Conservation (phyloP, 2,888 invertebrate species). For the Clanis bilineata region DNA sequence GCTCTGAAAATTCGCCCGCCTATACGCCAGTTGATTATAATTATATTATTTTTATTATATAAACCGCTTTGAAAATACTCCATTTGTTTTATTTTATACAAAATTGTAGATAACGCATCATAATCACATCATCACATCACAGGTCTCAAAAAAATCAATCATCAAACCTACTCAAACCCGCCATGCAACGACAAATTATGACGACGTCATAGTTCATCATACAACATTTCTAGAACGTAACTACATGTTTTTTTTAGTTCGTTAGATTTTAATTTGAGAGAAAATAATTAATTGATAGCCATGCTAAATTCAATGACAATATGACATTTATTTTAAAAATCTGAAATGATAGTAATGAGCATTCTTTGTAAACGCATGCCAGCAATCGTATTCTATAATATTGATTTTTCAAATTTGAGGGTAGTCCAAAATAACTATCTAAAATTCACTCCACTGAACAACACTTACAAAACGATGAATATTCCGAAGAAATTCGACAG, state of each 20-base stretch:
- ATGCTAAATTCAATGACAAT: too few species aligned
- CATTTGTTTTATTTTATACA: background rate
- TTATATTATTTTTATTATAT: constrained; percentile 12
- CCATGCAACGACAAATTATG: too few species aligned
- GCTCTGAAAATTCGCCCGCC: constrained; percentile 5
- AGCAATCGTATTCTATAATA: background rate
- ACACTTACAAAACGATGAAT: background rate
- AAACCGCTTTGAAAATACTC: constrained; percentile 4
- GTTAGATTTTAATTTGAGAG: too few species aligned
- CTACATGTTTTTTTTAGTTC: too few species aligned
- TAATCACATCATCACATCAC: too few species aligned
- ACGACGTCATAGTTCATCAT: too few species aligned
- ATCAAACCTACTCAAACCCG: too few species aligned
- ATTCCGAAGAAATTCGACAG: background rate
- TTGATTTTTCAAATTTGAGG: background rate
- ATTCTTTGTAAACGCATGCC: background rate
- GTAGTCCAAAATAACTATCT: background rate
- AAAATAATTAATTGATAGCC: too few species aligned
- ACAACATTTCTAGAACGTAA: too few species aligned
- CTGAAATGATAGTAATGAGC: too few species aligned
- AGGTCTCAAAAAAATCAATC: too few species aligned
- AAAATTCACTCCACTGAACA: background rate
- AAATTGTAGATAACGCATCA: background rate
- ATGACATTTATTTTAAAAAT: too few species aligned
- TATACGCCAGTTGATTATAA: constrained; percentile 10